Base-by-base conservation (phyloP, 2,888 invertebrate genomes). In the Dicranocentrus wangi region DNA sequence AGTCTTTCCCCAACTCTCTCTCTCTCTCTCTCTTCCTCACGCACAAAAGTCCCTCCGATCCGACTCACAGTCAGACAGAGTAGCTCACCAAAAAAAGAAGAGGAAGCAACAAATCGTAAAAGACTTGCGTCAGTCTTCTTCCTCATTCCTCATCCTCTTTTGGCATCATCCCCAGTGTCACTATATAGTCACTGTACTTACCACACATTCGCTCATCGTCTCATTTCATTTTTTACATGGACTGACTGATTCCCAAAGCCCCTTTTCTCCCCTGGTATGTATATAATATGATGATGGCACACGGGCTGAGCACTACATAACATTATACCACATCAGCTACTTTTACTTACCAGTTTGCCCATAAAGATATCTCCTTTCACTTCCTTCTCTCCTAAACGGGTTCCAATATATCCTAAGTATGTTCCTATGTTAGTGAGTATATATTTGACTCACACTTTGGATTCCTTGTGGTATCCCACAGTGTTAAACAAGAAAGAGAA, bases 41-140 rank as follows among this genome's bases (percentile, higher is more conserved):
- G 39, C 39, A 39, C 39, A 39, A n/a, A 8, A 39, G 39, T 39
- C 39, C 7, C 39, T 7, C 39, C 13, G 39, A 39, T 39, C 13
- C 13, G 8, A 39, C 39, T 39, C n/a, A 39, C 39, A 39, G 39
- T 8, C 8, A 39, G 39, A 39, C 8, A 39, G 13, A 39, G 39
- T 13, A 39, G n/a, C n/a, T n/a, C n/a, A n/a, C n/a, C 13, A 39
- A 8, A 10, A 42, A 65, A 58, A 13, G 23, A 60, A 66, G 17
- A 66, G 19, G 25, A 63, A 65, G 55, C 69, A 63, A 55, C 70
- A 61, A 78, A 78, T 78, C 63, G 65, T 25, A 65, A 47, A 78
- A 63, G 70, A 39, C 70, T 69, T 70, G 70, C 70, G 61, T 69
- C 70, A 42, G 47, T 51, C 66, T 66, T 47, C 43, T 66, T 47